A percentile compares a stretch with the other conserved stretches of the same genome.
These are phyloP conservation scores for Ips nitidus DNA, from an alignment of 1,140 invertebrate species.

Conservation along the genomic window DNA sequence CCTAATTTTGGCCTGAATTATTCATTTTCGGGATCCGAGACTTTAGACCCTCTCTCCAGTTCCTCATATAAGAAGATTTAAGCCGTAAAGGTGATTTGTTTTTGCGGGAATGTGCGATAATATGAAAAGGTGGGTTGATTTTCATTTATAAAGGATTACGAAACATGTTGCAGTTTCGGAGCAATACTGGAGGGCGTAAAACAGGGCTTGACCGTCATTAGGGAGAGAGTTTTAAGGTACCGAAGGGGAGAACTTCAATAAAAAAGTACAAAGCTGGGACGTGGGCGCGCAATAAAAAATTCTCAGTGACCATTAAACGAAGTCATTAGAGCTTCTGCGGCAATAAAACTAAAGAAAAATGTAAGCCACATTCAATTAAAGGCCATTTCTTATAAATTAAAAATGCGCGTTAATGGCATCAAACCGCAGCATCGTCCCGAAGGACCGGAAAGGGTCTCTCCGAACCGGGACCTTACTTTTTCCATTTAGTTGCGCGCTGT, in stretches of 20 bases:
- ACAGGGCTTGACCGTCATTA: background rate
- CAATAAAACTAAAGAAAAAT: slow-evolving; percentile 37
- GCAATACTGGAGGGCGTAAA: no score
- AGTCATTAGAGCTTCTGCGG: slow-evolving; percentile 28
- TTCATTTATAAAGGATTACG: no score
- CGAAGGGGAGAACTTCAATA: slow-evolving; percentile 6
- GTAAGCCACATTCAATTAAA: slow-evolving; percentile 33
- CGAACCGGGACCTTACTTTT: slow-evolving; percentile 15
- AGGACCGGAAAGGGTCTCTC: slow-evolving; percentile 20
- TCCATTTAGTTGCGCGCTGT: slow-evolving; percentile 24
- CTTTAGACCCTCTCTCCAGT: slow-evolving; percentile 5
- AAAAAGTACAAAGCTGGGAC: slow-evolving; percentile 11
- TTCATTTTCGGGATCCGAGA: slow-evolving; percentile 31
- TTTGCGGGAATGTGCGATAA: slow-evolving; percentile 9
- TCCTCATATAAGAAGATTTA: slow-evolving; percentile 33
- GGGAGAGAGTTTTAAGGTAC: background rate
- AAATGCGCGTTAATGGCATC: slow-evolving; percentile 31
- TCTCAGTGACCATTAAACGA: slow-evolving; percentile 18
- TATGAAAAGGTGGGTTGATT: no score
- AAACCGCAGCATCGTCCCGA: slow-evolving; percentile 22
- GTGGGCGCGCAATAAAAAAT: slow-evolving; percentile 23
- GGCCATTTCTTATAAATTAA: slow-evolving; percentile 35
- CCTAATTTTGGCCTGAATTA: slow-evolving; percentile 39
- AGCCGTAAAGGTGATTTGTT: slow-evolving; percentile 35
- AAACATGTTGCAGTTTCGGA: no score